phyloP scores from a whole-genome alignment of 2,797 vertebrate genomes.

The Sebastes baramenuke region DNA sequence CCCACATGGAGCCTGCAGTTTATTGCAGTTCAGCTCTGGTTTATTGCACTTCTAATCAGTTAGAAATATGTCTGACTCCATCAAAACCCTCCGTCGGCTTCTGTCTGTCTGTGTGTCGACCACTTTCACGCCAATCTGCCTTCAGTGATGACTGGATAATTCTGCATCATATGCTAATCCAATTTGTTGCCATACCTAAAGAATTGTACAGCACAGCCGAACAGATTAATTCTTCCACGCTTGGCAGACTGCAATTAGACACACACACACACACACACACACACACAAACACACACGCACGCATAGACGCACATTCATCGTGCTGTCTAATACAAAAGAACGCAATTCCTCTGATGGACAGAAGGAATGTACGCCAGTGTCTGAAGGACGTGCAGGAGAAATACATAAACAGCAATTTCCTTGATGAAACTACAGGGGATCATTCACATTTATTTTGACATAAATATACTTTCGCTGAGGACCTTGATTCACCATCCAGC shows the following conservation, averaged over 20 bases:
- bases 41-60: constrained; percentile 33
- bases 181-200: constrained; percentile 28
- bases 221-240: constrained; percentile 30
- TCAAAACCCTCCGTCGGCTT: not conserved
- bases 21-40: constrained; percentile 23
- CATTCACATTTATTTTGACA: not conserved
- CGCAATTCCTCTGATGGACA: not conserved
- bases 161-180: constrained; percentile 45
- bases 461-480: not conserved
- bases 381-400: constrained; percentile 1
- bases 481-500: not conserved
- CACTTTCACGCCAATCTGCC: constrained; percentile 14
- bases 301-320: not conserved
- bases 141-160: constrained; percentile 29
- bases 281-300: not conserved
- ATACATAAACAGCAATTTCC: constrained; percentile 26
- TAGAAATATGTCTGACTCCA: constrained; percentile 23
- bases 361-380: not conserved
- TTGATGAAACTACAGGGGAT: constrained; percentile 31
- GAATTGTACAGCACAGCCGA: constrained; percentile 16
- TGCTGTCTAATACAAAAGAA: constrained; percentile 17
- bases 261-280: not conserved
- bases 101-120: not conserved
- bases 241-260: constrained; percentile 34
- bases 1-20: constrained; percentile 12